Evolutionary conservation across 2,797 vertebrate species (phyloP), one percentile per base, ranked within the genome.

Genomic region (Zonotrichia albicollis): DNA sequence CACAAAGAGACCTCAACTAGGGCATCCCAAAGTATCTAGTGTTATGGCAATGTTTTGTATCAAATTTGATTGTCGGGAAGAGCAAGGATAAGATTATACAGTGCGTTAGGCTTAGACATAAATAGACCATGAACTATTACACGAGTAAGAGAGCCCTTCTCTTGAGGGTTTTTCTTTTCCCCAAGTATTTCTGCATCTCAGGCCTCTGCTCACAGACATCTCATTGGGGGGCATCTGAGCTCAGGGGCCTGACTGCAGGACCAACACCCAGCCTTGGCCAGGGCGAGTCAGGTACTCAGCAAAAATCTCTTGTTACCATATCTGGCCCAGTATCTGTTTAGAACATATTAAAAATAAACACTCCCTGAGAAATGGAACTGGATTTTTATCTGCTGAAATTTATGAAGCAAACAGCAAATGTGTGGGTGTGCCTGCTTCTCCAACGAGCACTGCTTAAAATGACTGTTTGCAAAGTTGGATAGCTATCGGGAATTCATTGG

Each of bases 331-430:
- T 78, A 70, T 86, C 55, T 86, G 48, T 43, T 76, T 74, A 87
- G 75, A 79, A 73, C 1, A 1, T 88, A 92, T 79, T 86, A 84
- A 95, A 95, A 90, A 76, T 36, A 92, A 94, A 84, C 66, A 60
- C 7, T 70, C 19, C 13, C 16, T 45, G 68, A 88, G 82, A 89
- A 92, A 87, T 30, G 27, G 66, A 90, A 50, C 43, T 71, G 79
- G 27, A 68, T 57, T 89, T 92, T 87, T 90, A 87, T 89, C 90
- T 94, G 54, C 48, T 89, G 90, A 84, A 89, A 80, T 89, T 54
- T 42, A 32, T 89, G 75, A 85, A 80, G 75, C 54, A 75, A 92
- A 80, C 16, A 50, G 70, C 0, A 0, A 2, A 5, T 4, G 3
- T 43, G 55, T 17, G 75, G 54, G 73, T 29, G 45, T 36, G 57